phyloP scores from a whole-genome alignment of 2,888 invertebrate species.

The Balanococcus diminutus region DNA sequence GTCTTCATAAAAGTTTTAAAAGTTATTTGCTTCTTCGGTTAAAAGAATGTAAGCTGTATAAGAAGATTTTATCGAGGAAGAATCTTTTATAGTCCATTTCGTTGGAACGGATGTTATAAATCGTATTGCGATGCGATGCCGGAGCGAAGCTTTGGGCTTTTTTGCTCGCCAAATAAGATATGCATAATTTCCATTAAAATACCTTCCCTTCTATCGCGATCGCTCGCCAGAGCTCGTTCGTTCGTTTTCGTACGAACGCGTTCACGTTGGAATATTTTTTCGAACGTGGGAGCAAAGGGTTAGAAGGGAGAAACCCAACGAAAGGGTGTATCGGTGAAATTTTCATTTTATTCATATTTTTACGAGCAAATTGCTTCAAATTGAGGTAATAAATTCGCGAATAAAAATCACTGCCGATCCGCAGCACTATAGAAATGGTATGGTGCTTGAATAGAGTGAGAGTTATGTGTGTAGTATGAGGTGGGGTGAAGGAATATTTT shows the following conservation, averaged over 20 bases:
- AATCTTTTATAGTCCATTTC: conserved; percentile 54
- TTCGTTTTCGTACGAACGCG: not conserved
- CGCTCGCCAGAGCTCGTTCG: not conserved
- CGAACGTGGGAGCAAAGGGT: not conserved
- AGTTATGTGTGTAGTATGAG: too few species aligned
- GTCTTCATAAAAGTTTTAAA: conserved; percentile 51
- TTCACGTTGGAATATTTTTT: not conserved
- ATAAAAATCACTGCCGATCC: not conserved
- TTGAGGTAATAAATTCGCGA: not conserved
- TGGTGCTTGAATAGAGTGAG: too few species aligned
- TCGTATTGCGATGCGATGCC: conserved; percentile 51
- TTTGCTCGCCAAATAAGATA: conserved; percentile 48
- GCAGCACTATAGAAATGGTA: too few species aligned
- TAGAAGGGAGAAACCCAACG: not conserved
- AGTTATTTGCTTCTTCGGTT: conserved; percentile 52
- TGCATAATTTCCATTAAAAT: conserved; percentile 50
- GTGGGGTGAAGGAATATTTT: too few species aligned
- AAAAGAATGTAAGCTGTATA: conserved; percentile 46
- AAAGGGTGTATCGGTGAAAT: not conserved
- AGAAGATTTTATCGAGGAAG: conserved; percentile 51
- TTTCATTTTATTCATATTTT: not conserved
- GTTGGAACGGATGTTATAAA: conserved; percentile 53
- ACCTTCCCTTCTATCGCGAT: not conserved
- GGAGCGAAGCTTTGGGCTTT: conserved; percentile 22
- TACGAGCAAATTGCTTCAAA: not conserved